Evolutionary conservation across 2,888 invertebrate species (phyloP).

Genomic region (Rhingia rostrata): DNA sequence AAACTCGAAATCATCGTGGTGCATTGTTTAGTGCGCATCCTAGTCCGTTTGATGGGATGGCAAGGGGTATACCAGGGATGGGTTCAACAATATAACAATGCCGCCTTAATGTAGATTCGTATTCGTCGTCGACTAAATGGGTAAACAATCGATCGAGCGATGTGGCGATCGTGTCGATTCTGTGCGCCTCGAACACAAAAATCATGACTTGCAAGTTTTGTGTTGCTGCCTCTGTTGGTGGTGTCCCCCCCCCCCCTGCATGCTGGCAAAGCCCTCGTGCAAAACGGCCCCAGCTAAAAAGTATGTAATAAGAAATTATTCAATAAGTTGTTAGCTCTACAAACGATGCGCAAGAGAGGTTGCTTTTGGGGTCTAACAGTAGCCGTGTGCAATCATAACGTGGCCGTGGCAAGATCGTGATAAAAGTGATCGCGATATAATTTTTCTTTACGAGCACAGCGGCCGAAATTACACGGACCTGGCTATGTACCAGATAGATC

Average conservation of each 20-base stretch:
- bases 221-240: constrained; percentile 30
- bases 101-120: constrained; percentile 64
- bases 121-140: constrained; percentile 79
- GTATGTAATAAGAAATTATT: constrained; percentile 74
- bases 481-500: neutral
- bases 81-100: constrained; percentile 47
- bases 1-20: constrained; percentile 19
- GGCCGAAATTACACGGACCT: constrained; percentile 58
- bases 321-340: constrained; percentile 74
- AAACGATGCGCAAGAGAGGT: constrained; percentile 58
- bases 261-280: constrained; percentile 38
- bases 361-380: constrained; percentile 65
- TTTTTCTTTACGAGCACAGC: constrained; percentile 77
- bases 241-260: constrained; percentile 14
- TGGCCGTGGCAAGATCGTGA: constrained; percentile 80
- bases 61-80: neutral
- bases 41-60: constrained; percentile 1
- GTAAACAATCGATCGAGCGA: constrained; percentile 81
- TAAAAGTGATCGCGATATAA: constrained; percentile 83
- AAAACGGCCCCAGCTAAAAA: constrained; percentile 51
- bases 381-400: constrained; percentile 77
- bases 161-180: constrained; percentile 79
- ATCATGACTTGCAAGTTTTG: constrained; percentile 73
- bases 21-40: constrained; percentile 52
- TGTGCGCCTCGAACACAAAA: constrained; percentile 73